phyloP scores from a whole-genome alignment of 2,888 invertebrate genomes.

The Nomada lathburiana region DNA sequence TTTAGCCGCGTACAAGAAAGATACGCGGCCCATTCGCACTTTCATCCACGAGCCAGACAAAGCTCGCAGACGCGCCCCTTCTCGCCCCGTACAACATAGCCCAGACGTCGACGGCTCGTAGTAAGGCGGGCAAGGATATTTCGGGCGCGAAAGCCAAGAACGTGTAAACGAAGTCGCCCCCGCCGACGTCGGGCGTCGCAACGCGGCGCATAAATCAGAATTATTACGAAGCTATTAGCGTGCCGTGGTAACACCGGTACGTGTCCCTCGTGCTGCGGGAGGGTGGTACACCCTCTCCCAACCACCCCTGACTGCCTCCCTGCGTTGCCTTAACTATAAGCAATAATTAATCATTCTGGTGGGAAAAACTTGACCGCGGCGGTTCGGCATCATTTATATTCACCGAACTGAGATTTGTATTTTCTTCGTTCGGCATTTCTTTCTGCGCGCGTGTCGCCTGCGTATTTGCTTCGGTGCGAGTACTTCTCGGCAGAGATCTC shows the following conservation, averaged over 20 bases:
- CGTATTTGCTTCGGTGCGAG: not conserved
- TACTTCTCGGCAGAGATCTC: too few relatives aligned
- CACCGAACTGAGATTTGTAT: not conserved
- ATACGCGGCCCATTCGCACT: slow-evolving; percentile 47
- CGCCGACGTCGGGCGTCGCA: slow-evolving; percentile 61
- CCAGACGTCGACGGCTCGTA: slow-evolving; percentile 66
- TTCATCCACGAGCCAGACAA: slow-evolving; percentile 67
- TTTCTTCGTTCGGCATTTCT: not conserved
- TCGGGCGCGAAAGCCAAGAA: slow-evolving; percentile 72
- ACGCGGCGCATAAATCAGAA: slow-evolving; percentile 80
- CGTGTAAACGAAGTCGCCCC: slow-evolving; percentile 73
- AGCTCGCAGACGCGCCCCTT: slow-evolving; percentile 61
- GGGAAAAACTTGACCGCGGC: slow-evolving; percentile 38
- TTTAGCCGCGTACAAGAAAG: slow-evolving; percentile 54
- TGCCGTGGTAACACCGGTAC: slow-evolving; percentile 80
- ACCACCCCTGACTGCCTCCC: slow-evolving; percentile 45
- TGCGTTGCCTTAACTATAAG: slow-evolving; percentile 70
- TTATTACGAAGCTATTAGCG: slow-evolving; percentile 82
- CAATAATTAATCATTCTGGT: slow-evolving; percentile 82
- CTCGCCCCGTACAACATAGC: slow-evolving; percentile 54
- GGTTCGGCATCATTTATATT: slow-evolving; percentile 5
- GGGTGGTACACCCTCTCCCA: slow-evolving; percentile 55
- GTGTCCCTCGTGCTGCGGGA: slow-evolving; percentile 76
- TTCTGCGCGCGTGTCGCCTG: not conserved
- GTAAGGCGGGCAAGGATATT: slow-evolving; percentile 68